Percentiles rank a stretch among this genome's conserved stretches.
These are phyloP conservation scores for Pollenia labialis DNA, from an alignment of 2,888 invertebrate genomes.

Conservation along the genomic window DNA sequence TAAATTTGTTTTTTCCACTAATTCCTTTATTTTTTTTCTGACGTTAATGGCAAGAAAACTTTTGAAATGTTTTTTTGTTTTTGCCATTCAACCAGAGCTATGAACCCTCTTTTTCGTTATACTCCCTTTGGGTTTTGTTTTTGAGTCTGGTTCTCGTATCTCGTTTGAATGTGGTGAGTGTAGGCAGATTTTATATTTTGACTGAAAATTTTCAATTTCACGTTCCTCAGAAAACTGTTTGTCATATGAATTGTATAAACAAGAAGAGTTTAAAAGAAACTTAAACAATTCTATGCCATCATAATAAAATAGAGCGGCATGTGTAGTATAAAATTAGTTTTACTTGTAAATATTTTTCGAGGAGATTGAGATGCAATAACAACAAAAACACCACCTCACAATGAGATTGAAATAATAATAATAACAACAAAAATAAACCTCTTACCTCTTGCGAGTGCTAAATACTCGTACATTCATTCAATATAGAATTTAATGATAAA, in stretches of 20 bases:
- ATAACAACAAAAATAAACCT: conserved; percentile 54
- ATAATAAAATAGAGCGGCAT: conserved; percentile 53
- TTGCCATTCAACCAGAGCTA: conserved; percentile 46
- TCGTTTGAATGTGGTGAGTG: conserved; percentile 58
- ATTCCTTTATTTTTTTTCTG: conserved; percentile 34
- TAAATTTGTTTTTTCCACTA: conserved; percentile 42
- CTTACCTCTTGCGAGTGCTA: conserved; percentile 62
- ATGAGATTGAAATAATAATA: conserved; percentile 61
- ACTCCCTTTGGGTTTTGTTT: conserved; percentile 32
- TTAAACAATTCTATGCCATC: conserved; percentile 19
- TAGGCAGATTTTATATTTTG: conserved; percentile 42
- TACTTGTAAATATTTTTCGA: conserved; percentile 51
- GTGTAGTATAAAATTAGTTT: conserved; percentile 35
- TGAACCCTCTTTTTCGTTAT: conserved; percentile 62
- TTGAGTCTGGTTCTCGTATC: conserved; percentile 47
- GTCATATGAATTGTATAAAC: background rate
- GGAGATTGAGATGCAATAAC: conserved; percentile 60
- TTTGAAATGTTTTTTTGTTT: conserved; percentile 3
- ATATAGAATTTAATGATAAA: conserved; percentile 58
- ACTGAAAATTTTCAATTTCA: conserved; percentile 6
- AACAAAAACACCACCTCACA: conserved; percentile 52
- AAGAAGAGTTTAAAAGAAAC: conserved; percentile 59
- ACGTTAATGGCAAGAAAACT: conserved; percentile 21
- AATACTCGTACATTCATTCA: conserved; percentile 28
- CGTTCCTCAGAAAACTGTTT: conserved; percentile 34